A percentile compares a stretch with the other conserved stretches of the same genome.
Conservation (phyloP, 2,797 vertebrate species). For the Corythornis leucogaster region DNA sequence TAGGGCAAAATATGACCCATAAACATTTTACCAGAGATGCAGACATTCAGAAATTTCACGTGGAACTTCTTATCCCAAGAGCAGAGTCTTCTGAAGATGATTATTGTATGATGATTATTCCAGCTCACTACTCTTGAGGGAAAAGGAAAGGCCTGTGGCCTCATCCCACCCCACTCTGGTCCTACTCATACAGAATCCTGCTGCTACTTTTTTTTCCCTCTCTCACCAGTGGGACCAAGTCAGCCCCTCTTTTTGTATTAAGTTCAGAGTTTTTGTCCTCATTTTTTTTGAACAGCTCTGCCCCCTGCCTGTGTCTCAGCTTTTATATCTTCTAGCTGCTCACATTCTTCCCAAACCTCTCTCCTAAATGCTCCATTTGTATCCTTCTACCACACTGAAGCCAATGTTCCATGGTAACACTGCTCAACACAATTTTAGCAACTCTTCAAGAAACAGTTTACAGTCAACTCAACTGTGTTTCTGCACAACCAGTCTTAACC, state of each 20-base stretch:
- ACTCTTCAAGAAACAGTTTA: not conserved
- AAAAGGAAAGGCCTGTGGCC: conserved; percentile 7
- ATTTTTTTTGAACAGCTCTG: conserved; percentile 69
- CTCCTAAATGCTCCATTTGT: conserved; percentile 43
- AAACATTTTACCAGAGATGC: not conserved
- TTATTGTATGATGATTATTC: conserved; percentile 23
- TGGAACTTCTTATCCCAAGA: conserved; percentile 13
- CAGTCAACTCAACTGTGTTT: not conserved
- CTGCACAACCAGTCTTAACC: not conserved
- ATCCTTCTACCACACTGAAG: conserved; percentile 25
- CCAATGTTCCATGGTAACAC: conserved; percentile 35
- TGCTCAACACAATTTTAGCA: conserved; percentile 5
- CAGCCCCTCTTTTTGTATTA: conserved; percentile 8
- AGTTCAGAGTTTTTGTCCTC: conserved; percentile 37
- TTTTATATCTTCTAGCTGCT: conserved; percentile 43
- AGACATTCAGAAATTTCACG: not conserved
- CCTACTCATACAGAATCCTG: not conserved
- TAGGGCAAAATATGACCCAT: not conserved
- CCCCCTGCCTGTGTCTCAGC: conserved; percentile 50
- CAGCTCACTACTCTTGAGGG: not conserved
- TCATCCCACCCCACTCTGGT: not conserved
- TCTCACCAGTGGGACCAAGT: not conserved
- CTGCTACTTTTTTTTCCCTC: not conserved
- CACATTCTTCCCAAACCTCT: conserved; percentile 1
- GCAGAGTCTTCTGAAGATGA: not conserved